Conservation (phyloP, 2,888 invertebrate genomes). For the Drosophila melanosoma region DNA sequence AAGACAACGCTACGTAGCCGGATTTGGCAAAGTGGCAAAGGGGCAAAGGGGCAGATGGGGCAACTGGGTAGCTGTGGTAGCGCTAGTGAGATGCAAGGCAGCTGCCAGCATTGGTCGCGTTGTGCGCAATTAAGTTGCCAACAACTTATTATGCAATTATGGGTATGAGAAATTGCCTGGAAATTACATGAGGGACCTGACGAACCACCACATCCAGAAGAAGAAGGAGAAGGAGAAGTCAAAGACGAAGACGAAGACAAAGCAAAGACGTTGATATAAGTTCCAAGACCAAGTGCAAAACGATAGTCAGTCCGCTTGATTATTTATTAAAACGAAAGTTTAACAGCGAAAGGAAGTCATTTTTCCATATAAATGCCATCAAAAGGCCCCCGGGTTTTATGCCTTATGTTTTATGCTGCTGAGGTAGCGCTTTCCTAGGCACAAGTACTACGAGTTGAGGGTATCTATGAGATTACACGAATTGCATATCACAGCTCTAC, state of each 20-base stretch:
- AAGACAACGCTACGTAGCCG: slow-evolving; percentile 43
- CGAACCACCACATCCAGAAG: slow-evolving; percentile 68
- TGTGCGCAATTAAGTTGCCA: slow-evolving; percentile 84
- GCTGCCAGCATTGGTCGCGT: slow-evolving; percentile 57
- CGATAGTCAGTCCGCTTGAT: slow-evolving; percentile 71
- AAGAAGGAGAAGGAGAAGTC: slow-evolving; percentile 15
- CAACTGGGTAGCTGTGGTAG: slow-evolving; percentile 3
- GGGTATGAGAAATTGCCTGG: slow-evolving; percentile 83
- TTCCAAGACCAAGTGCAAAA: slow-evolving; percentile 34
- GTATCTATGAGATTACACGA: slow-evolving; percentile 34
- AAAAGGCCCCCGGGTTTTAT: slow-evolving; percentile 13
- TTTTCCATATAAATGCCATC: slow-evolving; percentile 67
- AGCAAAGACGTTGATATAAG: slow-evolving; percentile 17
- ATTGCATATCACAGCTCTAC: slow-evolving; percentile 41
- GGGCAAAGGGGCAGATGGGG: slow-evolving; percentile 8
- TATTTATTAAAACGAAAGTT: slow-evolving; percentile 80
- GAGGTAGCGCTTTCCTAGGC: slow-evolving; percentile 35
- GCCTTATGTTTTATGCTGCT: slow-evolving; percentile 12
- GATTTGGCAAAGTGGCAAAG: slow-evolving; percentile 16
- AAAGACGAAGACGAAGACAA: slow-evolving; percentile 12
- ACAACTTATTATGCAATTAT: slow-evolving; percentile 85
- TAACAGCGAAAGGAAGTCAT: slow-evolving; percentile 79
- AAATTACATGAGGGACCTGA: slow-evolving; percentile 80
- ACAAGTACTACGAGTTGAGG: neutral
- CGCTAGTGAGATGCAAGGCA: slow-evolving; percentile 27